phyloP scores from a whole-genome alignment of 2,888 invertebrate genomes.

The Stenoptilia bipunctidactyla region DNA sequence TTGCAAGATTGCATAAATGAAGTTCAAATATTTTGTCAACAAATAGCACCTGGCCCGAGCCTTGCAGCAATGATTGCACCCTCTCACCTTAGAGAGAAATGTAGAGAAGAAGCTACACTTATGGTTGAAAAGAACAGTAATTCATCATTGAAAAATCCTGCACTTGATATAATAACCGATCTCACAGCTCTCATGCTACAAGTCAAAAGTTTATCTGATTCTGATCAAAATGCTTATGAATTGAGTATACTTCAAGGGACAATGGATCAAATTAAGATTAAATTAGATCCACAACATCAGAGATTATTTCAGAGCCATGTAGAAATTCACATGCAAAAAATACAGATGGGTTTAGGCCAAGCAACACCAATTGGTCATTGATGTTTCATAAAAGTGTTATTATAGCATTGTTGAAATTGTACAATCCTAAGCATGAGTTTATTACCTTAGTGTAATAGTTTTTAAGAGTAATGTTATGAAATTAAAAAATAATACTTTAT shows the following conservation, averaged over 20 bases:
- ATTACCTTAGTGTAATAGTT: neutral
- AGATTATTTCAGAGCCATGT: conserved; percentile 88
- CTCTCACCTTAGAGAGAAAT: conserved; percentile 88
- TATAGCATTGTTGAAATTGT: neutral
- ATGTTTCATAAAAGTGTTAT: conserved; percentile 1
- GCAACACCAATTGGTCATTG: conserved; percentile 32
- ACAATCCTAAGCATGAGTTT: neutral
- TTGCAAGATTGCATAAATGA: conserved; percentile 87
- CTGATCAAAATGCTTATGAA: conserved; percentile 91
- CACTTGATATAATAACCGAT: conserved; percentile 85
- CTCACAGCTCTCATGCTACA: conserved; percentile 92
- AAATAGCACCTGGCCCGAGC: conserved; percentile 90
- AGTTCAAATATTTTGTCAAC: conserved; percentile 86
- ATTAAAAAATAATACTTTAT: no score
- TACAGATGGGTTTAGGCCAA: conserved; percentile 79
- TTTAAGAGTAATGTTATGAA: neutral
- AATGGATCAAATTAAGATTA: conserved; percentile 88
- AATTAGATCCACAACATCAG: conserved; percentile 81
- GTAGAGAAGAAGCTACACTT: conserved; percentile 85
- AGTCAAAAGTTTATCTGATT: conserved; percentile 82
- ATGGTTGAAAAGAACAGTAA: conserved; percentile 82
- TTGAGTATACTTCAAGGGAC: conserved; percentile 91
- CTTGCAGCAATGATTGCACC: conserved; percentile 90
- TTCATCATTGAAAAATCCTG: conserved; percentile 71
- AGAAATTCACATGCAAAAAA: conserved; percentile 92